Evolutionary conservation across 2,113 vertebrate genomes (phyloP).

Genomic region (Rhinopomastus cyanomelas): DNA sequence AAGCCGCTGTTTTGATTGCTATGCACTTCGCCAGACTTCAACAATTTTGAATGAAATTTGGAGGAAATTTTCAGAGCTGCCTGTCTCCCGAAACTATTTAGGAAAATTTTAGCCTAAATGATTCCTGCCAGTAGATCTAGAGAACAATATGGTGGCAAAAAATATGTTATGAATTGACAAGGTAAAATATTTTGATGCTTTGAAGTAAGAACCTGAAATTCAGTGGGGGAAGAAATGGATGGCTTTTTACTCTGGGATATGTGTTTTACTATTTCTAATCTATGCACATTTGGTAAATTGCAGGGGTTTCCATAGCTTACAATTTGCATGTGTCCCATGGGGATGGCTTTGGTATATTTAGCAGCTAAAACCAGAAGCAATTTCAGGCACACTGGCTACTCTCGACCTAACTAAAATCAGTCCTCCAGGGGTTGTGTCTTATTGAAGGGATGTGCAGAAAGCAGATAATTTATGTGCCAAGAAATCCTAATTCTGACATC

Average conservation of each 20-base stretch:
- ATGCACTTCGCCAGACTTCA: background rate
- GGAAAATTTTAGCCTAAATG: background rate
- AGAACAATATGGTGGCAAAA: background rate
- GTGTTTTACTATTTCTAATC: background rate
- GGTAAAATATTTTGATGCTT: background rate
- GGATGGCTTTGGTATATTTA: background rate
- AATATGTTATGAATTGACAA: background rate
- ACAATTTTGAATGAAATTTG: background rate
- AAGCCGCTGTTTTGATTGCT: background rate
- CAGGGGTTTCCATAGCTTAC: background rate
- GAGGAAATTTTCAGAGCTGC: background rate
- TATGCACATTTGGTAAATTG: background rate
- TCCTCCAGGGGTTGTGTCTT: background rate
- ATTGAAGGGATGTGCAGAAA: background rate
- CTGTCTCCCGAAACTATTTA: background rate
- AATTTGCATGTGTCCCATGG: background rate
- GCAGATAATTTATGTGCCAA: background rate
- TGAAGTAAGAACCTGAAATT: background rate
- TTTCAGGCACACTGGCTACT: background rate
- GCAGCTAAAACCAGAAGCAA: background rate
- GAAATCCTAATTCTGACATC: background rate
- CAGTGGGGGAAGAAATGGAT: background rate
- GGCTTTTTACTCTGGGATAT: background rate
- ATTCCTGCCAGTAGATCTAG: background rate
- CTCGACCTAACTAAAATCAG: background rate